A percentile compares a stretch with the other conserved stretches of the same genome.
These are phyloP conservation scores for Hemiprocne comata DNA, from an alignment of 2,113 vertebrate genomes.

Conservation along the genomic window DNA sequence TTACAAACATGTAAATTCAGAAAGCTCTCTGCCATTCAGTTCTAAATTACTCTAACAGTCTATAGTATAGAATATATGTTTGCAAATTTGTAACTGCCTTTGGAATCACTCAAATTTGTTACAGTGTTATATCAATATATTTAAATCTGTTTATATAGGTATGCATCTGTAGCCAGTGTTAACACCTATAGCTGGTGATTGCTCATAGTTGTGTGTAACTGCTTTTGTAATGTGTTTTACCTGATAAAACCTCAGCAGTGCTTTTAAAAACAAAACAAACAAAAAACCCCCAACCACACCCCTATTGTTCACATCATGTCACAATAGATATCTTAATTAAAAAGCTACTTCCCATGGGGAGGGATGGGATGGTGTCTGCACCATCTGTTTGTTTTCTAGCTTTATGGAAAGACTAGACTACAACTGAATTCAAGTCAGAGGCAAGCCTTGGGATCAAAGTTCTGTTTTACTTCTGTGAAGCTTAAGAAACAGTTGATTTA, in stretches of 20 bases:
- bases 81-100: conserved; percentile 61
- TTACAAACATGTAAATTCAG: conserved; percentile 18
- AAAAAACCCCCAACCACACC: neutral
- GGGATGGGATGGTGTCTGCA: neutral
- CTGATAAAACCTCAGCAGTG: conserved; percentile 60
- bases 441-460: conserved; percentile 24
- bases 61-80: conserved; percentile 20
- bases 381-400: conserved; percentile 21
- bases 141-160: conserved; percentile 9
- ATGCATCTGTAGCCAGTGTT: neutral
- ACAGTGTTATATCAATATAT: conserved; percentile 65
- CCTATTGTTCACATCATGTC: conserved; percentile 56
- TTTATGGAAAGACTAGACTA: conserved; percentile 8
- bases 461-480: conserved; percentile 29
- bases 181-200: neutral
- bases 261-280: conserved; percentile 26
- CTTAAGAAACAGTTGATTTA: conserved; percentile 34
- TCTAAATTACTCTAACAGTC: neutral
- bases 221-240: conserved; percentile 48
- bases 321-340: conserved; percentile 21
- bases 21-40: neutral
- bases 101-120: conserved; percentile 67
- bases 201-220: conserved; percentile 1
- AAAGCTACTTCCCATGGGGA: neutral
- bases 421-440: neutral